Evolutionary conservation across 2,888 invertebrate species (phyloP), one percentile per base, ranked within the genome.

Genomic region (Branchinecta sandiegonensis): DNA sequence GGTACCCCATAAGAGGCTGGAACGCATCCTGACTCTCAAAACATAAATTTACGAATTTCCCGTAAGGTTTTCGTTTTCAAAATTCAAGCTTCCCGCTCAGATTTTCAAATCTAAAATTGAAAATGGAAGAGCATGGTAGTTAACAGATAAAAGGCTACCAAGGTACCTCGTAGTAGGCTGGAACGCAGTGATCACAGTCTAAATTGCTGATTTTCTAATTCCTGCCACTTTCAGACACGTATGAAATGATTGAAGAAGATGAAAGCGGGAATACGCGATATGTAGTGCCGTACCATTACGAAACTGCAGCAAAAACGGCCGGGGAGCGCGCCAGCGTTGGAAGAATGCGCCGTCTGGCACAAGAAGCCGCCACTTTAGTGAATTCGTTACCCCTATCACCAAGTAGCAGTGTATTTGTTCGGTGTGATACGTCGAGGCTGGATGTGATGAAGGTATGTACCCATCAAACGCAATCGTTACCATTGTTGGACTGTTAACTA

Each of bases 311-410:
- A 74, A 85, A 90, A 72, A 85, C 89, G 70, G 89, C 90, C 0
- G 90, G 91, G 69, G 90, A 91, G 75, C 84, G 90, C 68, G 87
- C 88, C 71, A 90, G 90, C 78, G 90, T 92, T 2, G 84, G 89
- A 50, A 83, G 94, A 72, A 89, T 93, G 74, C 91, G 94, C 78
- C 85, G 95, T 23, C 83, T 95, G 68, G 94, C 95, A 68, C 95
- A 94, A 81, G 94, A 95, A 80, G 89, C 93, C 65, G 93, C 94
- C 71, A 94, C 94, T 47, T 83, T 95, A 67, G 91, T 92, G 72
- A 93, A 92, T 70, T 89, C 90, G 73, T 82, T 95, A 75, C 95
- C 95, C 72, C 84, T 95, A 69, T 93, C 93, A 66, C 91, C 90
- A 78, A 92, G 92, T 77, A 90, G 91, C 72, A 71, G 73, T 64